A percentile compares a stretch with the other conserved stretches of the same genome.
These are phyloP conservation scores for Lepilemur ruficaudatus DNA, from an alignment of 2,797 vertebrate genomes.

Conservation along the genomic window DNA sequence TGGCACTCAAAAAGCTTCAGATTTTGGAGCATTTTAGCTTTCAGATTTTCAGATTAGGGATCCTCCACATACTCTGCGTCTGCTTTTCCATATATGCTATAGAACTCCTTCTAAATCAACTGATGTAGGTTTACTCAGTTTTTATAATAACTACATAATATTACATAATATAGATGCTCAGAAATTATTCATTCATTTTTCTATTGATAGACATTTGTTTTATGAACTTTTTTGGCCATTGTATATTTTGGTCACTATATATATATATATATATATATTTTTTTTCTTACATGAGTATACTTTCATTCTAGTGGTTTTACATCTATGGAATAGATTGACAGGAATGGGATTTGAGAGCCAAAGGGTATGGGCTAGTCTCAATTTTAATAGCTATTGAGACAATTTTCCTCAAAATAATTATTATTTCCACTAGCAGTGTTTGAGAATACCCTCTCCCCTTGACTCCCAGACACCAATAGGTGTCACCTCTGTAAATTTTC, in stretches of 20 bases:
- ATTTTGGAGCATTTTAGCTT: neutral
- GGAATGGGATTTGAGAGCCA: neutral
- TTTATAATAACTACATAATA: neutral
- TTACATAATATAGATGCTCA: neutral
- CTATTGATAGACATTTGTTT: neutral
- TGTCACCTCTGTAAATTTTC: neutral
- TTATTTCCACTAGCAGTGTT: neutral
- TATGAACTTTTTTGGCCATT: neutral
- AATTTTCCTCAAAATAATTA: conserved; percentile 17
- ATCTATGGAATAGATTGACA: neutral
- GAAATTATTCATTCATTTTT: neutral
- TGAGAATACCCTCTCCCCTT: neutral
- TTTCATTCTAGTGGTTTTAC: neutral
- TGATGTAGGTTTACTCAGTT: neutral
- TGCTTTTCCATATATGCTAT: neutral
- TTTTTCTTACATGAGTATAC: neutral
- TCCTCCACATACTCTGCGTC: neutral
- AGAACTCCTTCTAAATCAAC: neutral
- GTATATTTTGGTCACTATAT: neutral
- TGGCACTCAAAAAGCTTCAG: neutral
- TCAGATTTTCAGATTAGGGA: neutral
- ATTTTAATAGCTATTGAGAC: neutral
- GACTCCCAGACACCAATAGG: neutral
- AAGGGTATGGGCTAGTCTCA: neutral
- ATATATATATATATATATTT: neutral